Evolutionary conservation across 2,797 vertebrate species (phyloP), one percentile per base, ranked within the genome.

Genomic region (Myiotriccus ornatus): DNA sequence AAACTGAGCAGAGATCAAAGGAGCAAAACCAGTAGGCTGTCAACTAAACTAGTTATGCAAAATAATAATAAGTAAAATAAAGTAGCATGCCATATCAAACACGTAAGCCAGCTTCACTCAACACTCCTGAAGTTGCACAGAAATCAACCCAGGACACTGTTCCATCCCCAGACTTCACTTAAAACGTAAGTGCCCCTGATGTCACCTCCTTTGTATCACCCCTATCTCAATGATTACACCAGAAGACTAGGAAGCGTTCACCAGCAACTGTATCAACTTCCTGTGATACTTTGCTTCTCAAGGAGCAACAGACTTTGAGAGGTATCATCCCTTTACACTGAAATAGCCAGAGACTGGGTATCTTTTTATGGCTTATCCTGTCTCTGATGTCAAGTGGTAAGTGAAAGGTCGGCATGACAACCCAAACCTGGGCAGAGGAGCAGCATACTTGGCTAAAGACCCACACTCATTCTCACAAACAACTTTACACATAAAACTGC

Each of bases 1-100:
- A 93, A 90, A 93, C 35, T 2, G 81, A 94, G 89, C 93, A 90
- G 91, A 95, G 96, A 97, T 96, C 96, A 96, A 89, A 96, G 94
- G 87, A 92, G 88, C 92, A 96, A 91, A 97, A 94, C 46, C 24
- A 19, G 85, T 80, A 79, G 7, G 57, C 94, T 96, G 94, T 94
- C 96, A 94, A 88, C 92, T 78, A 34, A 47, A 92, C 82, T 83
- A 52, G 95, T 88, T 91, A 96, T 52, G 86, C 93, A 93, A 96
- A 91, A 79, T 60, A 96, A 81, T 6, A 86, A 77, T 21, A 25
- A 35, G 16, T 53, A 28, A 67, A 47, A 87, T 67, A 62, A 84
- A 59, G 52, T 44, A 49, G 19, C 14, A 8, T 30, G 10, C 39
- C 16, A 6, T 71, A 84, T 49, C 34, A 87, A 94, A 89, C 30